Base-by-base conservation (phyloP, 2,797 vertebrate species). In the Sebastes hubbsi region DNA sequence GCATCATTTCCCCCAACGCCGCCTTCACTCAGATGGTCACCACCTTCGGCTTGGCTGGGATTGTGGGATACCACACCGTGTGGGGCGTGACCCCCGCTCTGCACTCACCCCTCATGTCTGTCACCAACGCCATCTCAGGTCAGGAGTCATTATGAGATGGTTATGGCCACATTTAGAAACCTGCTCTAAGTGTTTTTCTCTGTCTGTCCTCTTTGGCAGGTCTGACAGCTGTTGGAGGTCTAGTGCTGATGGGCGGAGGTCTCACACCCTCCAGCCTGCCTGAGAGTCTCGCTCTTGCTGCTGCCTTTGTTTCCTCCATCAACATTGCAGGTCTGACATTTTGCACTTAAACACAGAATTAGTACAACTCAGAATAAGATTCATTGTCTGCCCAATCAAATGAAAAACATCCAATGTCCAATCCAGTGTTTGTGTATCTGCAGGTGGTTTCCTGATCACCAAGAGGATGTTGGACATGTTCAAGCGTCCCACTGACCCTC, bases 101-200 rank as follows among this genome's bases (percentile, higher is more conserved):
- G 64, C 95, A 96, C 92, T 97, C 97, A 0, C 95, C 95, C 14
- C 93, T 97, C 30, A 95, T 95, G 90, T 94, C 92, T 4, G 88
- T 95, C 71, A 97, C 96, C 54, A 97, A 97, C 20, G 96, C 96
- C 68, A 97, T 97, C 89, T 97, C 96, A 83, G 96, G 96, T 97
- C 78, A 86, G 92, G 11, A 55, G 63, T 68, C 62, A 3, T 12
- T 25, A 18, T 55, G 14, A 55, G 42, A 30, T 4, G 18, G 1
- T 54, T 67, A 7, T 5, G 6, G 22, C 2, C 36, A 14, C 3
- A 27, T 64, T 16, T 13, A 24, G 42, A 30, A 10, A 36, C 5
- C 20, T n/a, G 49, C 49, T 63, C 3, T 22, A 3, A 11, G 20
- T 38, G 34, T 36, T 24, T 27, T 58, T 14, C 2, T 14, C 3